phyloP scores from a whole-genome alignment of 2,797 vertebrate species.

The Acanthurus leucopareius region DNA sequence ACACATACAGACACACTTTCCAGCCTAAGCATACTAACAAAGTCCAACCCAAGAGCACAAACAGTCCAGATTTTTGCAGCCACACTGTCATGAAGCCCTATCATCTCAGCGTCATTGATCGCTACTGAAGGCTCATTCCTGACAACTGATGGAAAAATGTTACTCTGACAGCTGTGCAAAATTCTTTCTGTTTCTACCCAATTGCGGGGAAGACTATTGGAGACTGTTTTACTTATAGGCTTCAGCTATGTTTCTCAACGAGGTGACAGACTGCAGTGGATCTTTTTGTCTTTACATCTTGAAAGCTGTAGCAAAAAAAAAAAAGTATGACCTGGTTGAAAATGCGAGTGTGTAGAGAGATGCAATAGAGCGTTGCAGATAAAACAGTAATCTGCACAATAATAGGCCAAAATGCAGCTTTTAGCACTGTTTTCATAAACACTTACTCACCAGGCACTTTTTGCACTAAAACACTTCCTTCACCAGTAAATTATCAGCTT shows the following conservation, averaged over 20 bases:
- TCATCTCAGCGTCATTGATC: slow-evolving; percentile 41
- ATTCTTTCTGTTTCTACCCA: neutral
- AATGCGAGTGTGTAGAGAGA: slow-evolving; percentile 42
- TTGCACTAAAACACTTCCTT: slow-evolving; percentile 46
- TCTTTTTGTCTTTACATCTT: slow-evolving; percentile 1
- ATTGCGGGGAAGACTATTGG: neutral
- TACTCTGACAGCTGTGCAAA: slow-evolving; percentile 5
- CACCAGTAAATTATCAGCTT: slow-evolving; percentile 50
- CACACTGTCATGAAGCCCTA: slow-evolving; percentile 18
- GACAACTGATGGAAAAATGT: slow-evolving; percentile 32
- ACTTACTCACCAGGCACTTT: slow-evolving; percentile 45
- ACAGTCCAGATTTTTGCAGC: slow-evolving; percentile 29
- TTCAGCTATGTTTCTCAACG: slow-evolving; percentile 29
- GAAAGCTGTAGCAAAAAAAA: neutral
- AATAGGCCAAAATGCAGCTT: slow-evolving; percentile 65
- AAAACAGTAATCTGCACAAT: slow-evolving; percentile 56
- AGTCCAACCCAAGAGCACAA: slow-evolving; percentile 22
- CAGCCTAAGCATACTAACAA: slow-evolving; percentile 1
- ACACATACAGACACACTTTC: neutral
- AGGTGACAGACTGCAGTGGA: slow-evolving; percentile 4
- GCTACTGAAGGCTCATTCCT: slow-evolving; percentile 23
- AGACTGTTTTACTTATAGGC: slow-evolving; percentile 9
- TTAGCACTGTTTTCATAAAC: slow-evolving; percentile 65
- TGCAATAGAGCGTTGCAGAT: slow-evolving; percentile 20
- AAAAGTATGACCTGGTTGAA: slow-evolving; percentile 21